A percentile compares a stretch with the other conserved stretches of the same genome.
Conservation (phyloP, 2,888 invertebrate genomes). For the Apamea epomidion region DNA sequence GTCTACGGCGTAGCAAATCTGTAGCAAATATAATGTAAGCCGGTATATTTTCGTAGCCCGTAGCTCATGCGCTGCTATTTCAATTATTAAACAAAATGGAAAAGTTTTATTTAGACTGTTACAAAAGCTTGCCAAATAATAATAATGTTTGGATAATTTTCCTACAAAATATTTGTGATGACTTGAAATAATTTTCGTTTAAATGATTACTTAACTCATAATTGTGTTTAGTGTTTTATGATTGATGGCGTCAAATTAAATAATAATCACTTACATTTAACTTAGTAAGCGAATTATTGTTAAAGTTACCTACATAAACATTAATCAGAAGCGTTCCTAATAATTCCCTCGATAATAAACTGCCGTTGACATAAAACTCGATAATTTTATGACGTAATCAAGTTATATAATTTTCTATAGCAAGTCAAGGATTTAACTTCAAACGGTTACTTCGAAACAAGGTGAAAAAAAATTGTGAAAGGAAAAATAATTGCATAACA, state of each 20-base stretch:
- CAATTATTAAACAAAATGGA: slow-evolving; percentile 27
- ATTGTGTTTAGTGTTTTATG: slow-evolving; percentile 29
- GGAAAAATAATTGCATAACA: slow-evolving; percentile 65
- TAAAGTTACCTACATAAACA: not conserved
- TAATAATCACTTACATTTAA: slow-evolving; percentile 10
- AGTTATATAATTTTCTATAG: slow-evolving; percentile 33
- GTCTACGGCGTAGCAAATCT: slow-evolving; percentile 70
- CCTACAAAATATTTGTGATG: not conserved
- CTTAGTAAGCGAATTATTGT: not conserved
- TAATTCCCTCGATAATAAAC: slow-evolving; percentile 8
- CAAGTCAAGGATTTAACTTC: slow-evolving; percentile 54
- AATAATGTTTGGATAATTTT: slow-evolving; percentile 17
- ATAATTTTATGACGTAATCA: slow-evolving; percentile 40
- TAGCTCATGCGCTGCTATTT: slow-evolving; percentile 28
- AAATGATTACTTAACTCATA: slow-evolving; percentile 49
- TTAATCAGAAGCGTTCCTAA: not conserved
- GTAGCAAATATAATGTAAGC: slow-evolving; percentile 55
- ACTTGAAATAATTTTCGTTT: slow-evolving; percentile 12
- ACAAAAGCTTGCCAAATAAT: slow-evolving; percentile 29
- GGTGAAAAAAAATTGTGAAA: slow-evolving; percentile 37
- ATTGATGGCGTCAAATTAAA: slow-evolving; percentile 33
- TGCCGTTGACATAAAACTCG: slow-evolving; percentile 21
- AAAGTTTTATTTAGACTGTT: slow-evolving; percentile 44
- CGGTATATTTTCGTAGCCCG: slow-evolving; percentile 48
- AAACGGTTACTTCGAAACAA: slow-evolving; percentile 43